Evolutionary conservation across 1,140 invertebrate species (phyloP), one percentile per base, ranked within the genome.

Genomic region (Battus philenor): DNA sequence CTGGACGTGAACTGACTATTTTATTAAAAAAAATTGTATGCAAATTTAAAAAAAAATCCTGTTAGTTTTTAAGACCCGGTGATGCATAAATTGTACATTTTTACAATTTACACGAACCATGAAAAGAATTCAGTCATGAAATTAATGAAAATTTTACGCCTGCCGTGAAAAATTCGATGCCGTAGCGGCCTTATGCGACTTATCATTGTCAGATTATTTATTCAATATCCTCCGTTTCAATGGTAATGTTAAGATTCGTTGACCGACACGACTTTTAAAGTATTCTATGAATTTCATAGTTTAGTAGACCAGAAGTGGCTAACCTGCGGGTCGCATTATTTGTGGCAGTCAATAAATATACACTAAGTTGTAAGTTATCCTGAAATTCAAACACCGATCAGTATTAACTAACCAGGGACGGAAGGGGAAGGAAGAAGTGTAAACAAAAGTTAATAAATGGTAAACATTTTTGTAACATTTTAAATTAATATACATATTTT

Each of bases 11-110:
- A 32, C 31, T 54, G 57, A 64, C 45, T 54, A 58, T 56, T 70
- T 51, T 53, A n/a, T n/a, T 58, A 54, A 44, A 47, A 55, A 16
- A 58, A 56, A 63, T 76, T 73, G 74, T 52, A 71, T 72, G 55
- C 44, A 52, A 58, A 65, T 68, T 72, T 77, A 65, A 76, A 68
- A 69, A 69, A 32, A 48, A 61, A 67, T 59, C 6, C 18, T 20
- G 57, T 62, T 58, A n/a, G 63, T 68, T 46, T 59, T 63, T 36
- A 49, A 43, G 34, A 47, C 46, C 56, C 47, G 27, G 41, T 36
- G 6, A 65, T 62, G 58, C 57, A 67, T 69, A 61, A 60, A 67
- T 68, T 59, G 54, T 54, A 32, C 31, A 51, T n/a, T n/a, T n/a
- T n/a, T 63, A 45, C 59, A 36, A 34, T 34, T 53, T 54, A 32